Conservation (phyloP, 2,888 invertebrate genomes). For the Watsonalla cultraria region DNA sequence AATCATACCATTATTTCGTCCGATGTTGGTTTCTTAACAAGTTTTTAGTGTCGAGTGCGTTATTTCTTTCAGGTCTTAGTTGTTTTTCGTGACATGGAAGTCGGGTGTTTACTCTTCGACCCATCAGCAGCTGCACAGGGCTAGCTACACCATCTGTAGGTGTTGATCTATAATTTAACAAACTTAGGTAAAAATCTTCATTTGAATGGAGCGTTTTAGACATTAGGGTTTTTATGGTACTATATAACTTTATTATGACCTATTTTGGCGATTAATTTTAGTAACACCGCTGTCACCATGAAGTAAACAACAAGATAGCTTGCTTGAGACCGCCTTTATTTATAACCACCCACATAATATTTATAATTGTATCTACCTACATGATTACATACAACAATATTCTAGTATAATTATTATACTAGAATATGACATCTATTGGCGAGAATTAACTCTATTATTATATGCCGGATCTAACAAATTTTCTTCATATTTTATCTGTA, state of each 20-base stretch:
- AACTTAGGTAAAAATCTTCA: constrained; percentile 9
- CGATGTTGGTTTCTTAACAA: neutral
- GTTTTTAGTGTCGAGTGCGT: neutral
- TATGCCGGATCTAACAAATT: no score
- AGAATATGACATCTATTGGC: no score
- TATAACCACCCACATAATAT: no score
- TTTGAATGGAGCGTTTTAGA: constrained; percentile 10
- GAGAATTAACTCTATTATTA: no score
- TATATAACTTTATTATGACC: neutral
- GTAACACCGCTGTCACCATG: constrained; percentile 6
- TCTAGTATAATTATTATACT: no score
- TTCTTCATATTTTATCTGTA: no score
- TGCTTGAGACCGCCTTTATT: no score
- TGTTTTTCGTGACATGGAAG: neutral
- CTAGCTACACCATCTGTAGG: constrained; percentile 10
- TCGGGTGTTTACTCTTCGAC: constrained; percentile 8
- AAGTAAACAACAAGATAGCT: neutral
- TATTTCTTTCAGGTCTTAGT: neutral
- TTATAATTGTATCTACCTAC: no score
- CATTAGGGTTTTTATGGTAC: constrained; percentile 15
- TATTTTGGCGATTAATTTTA: neutral
- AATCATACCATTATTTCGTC: neutral
- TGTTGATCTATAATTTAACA: constrained; percentile 14
- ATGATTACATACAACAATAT: no score
- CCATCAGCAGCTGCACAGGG: constrained; percentile 17